phyloP scores from a whole-genome alignment of 2,113 vertebrate species.

The Sylvietta virens region DNA sequence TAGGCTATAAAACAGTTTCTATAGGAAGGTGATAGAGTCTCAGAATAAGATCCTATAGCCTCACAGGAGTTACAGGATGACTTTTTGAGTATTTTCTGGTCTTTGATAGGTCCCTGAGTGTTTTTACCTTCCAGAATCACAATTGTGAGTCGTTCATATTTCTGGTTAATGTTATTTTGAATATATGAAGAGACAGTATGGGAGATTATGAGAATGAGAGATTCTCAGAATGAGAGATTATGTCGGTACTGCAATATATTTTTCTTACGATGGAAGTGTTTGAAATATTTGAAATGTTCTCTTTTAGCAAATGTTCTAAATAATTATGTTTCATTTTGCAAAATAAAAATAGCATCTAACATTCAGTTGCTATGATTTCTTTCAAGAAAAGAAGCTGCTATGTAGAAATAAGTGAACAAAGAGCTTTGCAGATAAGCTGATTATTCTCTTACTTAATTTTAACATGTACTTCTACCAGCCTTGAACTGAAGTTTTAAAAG shows the following conservation, averaged over 20 bases:
- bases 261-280: conserved; percentile 32
- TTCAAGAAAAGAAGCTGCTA: conserved; percentile 32
- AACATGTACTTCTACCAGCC: neutral
- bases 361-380: conserved; percentile 49
- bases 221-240: neutral
- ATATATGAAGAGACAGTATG: neutral
- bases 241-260: neutral
- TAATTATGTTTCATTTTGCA: conserved; percentile 52
- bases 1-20: neutral
- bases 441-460: neutral
- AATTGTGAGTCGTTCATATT: neutral
- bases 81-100: neutral
- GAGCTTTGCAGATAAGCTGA: neutral
- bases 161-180: conserved; percentile 1
- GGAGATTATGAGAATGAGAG: no score
- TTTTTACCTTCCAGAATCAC: neutral
- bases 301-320: conserved; percentile 51
- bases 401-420: conserved; percentile 23
- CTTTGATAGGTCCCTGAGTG: neutral
- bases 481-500: neutral
- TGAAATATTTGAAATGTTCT: no score
- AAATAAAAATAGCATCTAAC: conserved; percentile 59
- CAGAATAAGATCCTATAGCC: neutral
- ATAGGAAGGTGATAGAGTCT: neutral
- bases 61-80: neutral